Evolutionary conservation across 2,797 vertebrate species (phyloP), one percentile per base, ranked within the genome.

Genomic region (Phaenicophaeus curvirostris): DNA sequence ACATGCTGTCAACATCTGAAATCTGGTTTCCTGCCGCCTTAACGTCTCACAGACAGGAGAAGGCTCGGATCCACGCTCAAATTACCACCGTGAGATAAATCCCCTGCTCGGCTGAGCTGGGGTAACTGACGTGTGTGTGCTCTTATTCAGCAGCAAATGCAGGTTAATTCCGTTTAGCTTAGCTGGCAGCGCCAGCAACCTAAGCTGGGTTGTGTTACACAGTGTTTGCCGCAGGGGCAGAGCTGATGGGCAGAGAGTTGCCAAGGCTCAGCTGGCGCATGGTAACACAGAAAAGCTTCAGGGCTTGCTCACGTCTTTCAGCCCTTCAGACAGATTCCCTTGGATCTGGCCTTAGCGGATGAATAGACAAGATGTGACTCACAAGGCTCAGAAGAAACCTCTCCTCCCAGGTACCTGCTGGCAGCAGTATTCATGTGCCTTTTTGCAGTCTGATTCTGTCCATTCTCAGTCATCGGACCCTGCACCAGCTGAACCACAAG

Each of bases 161-260:
- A 46, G 91, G 91, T 89, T 79, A 83, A 72, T 67, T 90, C 61
- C 27, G 71, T 57, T 50, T 27, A 85, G 84, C 66, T 74, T 23
- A 59, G 69, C 90, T 76, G 90, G 73, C 90, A 89, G 89, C 59
- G 2, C 72, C 4, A 14, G 88, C 74, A 55, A 6, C 69, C 58
- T 2, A 15, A 58, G 63, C 89, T 20, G 72, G 79, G 83, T 41
- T 54, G 72, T 28, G 78, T 59, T 80, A 30, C 74, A 2, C 27
- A 4, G 59, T 0, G 37, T 16, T 57, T 67, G 84, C 94, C 42
- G 53, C 75, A 83, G 92, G 92, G 90, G 73, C 80, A 76, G 87
- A 59, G 88, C 90, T 91, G 69, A 35, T 5, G 90, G 94, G 92
- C 89, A 75, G 87, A 3, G 68, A 90, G 93, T 88, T 90, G 94